Conservation (phyloP, 37 sponge, comb jelly and placozoan species). For the Bolinopsis microptera region DNA sequence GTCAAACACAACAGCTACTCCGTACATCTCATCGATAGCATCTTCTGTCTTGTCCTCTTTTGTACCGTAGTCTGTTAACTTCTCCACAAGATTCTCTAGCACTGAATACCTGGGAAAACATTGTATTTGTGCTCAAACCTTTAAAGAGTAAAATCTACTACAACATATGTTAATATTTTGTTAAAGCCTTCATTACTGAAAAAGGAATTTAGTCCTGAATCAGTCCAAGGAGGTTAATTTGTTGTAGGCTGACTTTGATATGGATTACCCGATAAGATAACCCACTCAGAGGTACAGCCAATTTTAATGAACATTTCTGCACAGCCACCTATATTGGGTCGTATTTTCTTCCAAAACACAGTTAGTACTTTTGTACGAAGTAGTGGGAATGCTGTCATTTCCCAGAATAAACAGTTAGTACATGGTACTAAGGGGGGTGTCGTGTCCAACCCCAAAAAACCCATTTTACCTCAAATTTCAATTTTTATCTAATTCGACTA, state of each 20-base stretch:
- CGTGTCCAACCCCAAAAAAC: too few species aligned
- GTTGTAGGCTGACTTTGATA: slow-evolving; percentile 30
- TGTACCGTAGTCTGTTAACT: slow-evolving; percentile 90
- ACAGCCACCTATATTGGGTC: too few species aligned
- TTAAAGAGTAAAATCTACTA: neutral
- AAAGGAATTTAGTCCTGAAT: neutral
- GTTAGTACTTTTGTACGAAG: too few species aligned
- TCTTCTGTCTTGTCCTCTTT: slow-evolving; percentile 78
- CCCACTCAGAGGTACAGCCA: neutral
- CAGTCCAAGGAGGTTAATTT: slow-evolving; percentile 21
- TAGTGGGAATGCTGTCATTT: too few species aligned
- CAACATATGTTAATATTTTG: neutral
- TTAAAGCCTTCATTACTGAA: neutral
- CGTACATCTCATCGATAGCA: slow-evolving; percentile 87
- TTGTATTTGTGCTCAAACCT: neutral
- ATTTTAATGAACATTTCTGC: too few species aligned
- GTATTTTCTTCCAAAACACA: too few species aligned
- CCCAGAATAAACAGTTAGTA: too few species aligned
- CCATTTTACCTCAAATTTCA: too few species aligned
- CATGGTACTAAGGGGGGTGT: too few species aligned
- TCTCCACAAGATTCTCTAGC: slow-evolving; percentile 76
- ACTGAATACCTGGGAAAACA: slow-evolving; percentile 71
- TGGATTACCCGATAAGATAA: neutral
- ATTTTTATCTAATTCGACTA: too few species aligned
- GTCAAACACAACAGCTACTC: slow-evolving; percentile 94